phyloP scores from a whole-genome alignment of 2,113 vertebrate species.

The Promerops cafer region DNA sequence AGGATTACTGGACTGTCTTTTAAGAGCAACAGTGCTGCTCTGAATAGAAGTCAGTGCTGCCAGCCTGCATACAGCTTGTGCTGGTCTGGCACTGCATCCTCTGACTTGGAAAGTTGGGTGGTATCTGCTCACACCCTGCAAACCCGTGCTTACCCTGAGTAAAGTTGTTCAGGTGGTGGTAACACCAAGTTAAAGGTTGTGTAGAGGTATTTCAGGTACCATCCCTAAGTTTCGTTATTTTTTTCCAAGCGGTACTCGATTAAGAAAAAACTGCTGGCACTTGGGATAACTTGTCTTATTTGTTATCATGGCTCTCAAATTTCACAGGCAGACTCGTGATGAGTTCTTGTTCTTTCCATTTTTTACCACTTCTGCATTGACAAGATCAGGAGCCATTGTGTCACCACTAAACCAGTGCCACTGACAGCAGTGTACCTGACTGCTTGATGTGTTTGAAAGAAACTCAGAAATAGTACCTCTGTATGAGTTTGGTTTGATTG shows the following conservation, averaged over 20 bases:
- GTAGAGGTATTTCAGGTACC: background rate
- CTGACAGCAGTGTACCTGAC: background rate
- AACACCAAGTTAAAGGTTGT: background rate
- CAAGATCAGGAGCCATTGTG: background rate
- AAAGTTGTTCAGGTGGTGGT: background rate
- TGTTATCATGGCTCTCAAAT: background rate
- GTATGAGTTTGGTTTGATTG: background rate
- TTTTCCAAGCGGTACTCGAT: background rate
- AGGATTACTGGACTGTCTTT: background rate
- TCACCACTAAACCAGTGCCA: background rate
- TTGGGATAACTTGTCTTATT: background rate
- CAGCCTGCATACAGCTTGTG: background rate
- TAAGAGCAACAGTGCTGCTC: background rate
- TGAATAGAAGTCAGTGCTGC: background rate
- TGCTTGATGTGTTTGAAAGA: background rate
- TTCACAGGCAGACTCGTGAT: background rate
- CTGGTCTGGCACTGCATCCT: fast-evolving
- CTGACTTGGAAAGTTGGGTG: background rate
- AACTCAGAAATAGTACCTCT: background rate
- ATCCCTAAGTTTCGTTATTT: fast-evolving
- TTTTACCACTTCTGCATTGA: background rate
- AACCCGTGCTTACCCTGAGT: background rate
- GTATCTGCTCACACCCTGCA: background rate
- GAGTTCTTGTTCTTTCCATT: background rate
- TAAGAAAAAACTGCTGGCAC: background rate